Percentiles rank a stretch among this genome's conserved stretches.
Evolutionary conservation across 2,113 vertebrate genomes (phyloP).

Genomic region (Corythornis vintsioides): DNA sequence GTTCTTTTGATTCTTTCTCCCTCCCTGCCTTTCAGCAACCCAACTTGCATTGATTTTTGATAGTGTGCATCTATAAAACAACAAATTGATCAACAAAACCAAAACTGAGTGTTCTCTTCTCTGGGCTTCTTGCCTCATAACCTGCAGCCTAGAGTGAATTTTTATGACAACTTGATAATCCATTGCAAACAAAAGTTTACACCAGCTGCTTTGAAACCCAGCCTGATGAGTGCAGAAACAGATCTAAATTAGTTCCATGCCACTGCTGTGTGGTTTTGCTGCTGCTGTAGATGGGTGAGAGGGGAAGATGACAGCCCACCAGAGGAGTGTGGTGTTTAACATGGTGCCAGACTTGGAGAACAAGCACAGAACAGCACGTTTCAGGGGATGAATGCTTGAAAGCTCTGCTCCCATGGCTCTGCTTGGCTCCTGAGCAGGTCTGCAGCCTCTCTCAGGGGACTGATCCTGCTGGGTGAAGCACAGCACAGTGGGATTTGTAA

Average conservation of each 20-base stretch:
- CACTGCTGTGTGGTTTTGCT: slow-evolving; percentile 23
- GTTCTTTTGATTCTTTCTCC: neutral
- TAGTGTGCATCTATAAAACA: slow-evolving; percentile 1
- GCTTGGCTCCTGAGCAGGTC: neutral
- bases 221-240: neutral
- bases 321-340: neutral
- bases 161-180: neutral
- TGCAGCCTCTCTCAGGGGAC: neutral
- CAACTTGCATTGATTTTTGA: neutral
- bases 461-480: neutral
- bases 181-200: slow-evolving; percentile 48
- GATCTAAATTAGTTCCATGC: slow-evolving; percentile 41
- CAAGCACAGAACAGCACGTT: neutral
- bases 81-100: neutral
- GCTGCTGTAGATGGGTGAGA: neutral
- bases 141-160: slow-evolving; percentile 33
- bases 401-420: neutral
- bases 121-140: slow-evolving; percentile 28
- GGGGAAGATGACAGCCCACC: neutral
- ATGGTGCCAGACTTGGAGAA: neutral
- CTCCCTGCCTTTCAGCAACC: neutral
- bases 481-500: neutral
- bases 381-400: neutral
- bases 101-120: neutral
- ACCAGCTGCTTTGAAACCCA: slow-evolving; percentile 44